Base-by-base conservation (phyloP, 2,797 vertebrate genomes). In the Setipinna tenuifilis region DNA sequence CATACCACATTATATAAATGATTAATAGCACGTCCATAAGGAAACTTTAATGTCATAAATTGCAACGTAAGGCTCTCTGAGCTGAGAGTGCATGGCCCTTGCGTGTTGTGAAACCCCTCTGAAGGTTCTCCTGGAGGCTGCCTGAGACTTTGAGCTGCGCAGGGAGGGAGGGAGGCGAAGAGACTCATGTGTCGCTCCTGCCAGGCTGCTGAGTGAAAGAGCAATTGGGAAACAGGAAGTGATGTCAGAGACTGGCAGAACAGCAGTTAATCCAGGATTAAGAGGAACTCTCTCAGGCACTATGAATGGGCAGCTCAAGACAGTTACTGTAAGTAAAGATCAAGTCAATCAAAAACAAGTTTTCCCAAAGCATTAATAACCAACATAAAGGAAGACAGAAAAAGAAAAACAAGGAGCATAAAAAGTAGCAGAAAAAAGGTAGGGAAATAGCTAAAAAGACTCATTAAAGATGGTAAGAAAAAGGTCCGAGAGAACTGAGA, bases 11-110 rank as follows among this genome's bases (percentile, higher is more conserved):
- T 31, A 75, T 41, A 19, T 75, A 28, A 35, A 75, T 35, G 28
- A 75, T 75, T 35, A 75, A 75, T 75, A 28, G 68, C 68, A 1
- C 14, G 3, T 71, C 68, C 68, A 75, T 75, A 75, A 35, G 65
- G 68, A 75, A 35, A 35, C 28, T 6, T 17, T 75, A 75, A 16
- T 17, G 25, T 4, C 28, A 7, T 75, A 10, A 65, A n/a, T 65
- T 65, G n/a, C 23, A 28, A 28, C 10, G 62, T 68, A 68, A 28
- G 62, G 62, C 62, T 68, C 50, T 54, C 9, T 54, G 50, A 54
- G 50, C 14, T 54, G 50, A 54, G 50, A 54, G 50, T 54, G 50
- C 50, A 54, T 7, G 50, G 50, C 50, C 7, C 50, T 54, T 54
- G 50, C 14, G 50, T 54, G 50, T 54, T 54, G 50, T 54, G 50